phyloP scores from a whole-genome alignment of 2,888 invertebrate genomes.

The Drosophila gaucha region DNA sequence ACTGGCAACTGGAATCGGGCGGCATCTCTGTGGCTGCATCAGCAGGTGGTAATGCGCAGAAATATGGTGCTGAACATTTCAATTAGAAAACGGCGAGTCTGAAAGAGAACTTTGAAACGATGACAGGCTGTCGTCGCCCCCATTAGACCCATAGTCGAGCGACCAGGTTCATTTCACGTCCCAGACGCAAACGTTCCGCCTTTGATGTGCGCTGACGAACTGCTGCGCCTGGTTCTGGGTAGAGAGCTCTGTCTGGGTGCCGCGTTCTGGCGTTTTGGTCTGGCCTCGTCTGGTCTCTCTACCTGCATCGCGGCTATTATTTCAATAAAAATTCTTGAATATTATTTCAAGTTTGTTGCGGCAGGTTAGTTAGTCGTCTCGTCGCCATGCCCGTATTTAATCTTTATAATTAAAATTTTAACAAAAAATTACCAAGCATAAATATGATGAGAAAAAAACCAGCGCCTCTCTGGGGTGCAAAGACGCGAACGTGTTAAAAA shows the following conservation, averaged over 20 bases:
- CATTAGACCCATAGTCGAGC: slow-evolving; percentile 36
- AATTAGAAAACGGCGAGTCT: slow-evolving; percentile 64
- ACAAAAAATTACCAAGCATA: slow-evolving; percentile 43
- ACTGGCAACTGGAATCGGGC: slow-evolving; percentile 30
- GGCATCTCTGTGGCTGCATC: slow-evolving; percentile 43
- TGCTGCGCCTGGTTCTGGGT: slow-evolving; percentile 45
- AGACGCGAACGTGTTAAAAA: slow-evolving; percentile 73
- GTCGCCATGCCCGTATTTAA: slow-evolving; percentile 59
- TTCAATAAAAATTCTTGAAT: slow-evolving; percentile 80
- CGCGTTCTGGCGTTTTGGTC: slow-evolving; percentile 1
- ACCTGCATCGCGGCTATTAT: slow-evolving; percentile 66
- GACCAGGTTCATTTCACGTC: slow-evolving; percentile 24
- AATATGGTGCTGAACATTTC: slow-evolving; percentile 78
- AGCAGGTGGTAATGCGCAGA: slow-evolving; percentile 79
- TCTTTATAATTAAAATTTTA: slow-evolving; percentile 76
- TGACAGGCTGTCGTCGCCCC: slow-evolving; percentile 69
- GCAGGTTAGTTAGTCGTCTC: slow-evolving; percentile 65
- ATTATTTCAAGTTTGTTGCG: slow-evolving; percentile 76
- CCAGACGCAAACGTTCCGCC: slow-evolving; percentile 63
- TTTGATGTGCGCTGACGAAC: slow-evolving; percentile 73
- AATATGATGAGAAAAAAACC: slow-evolving; percentile 23
- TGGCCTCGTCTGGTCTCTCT: slow-evolving; percentile 14
- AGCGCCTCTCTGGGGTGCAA: slow-evolving; percentile 46
- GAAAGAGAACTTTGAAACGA: slow-evolving; percentile 60
- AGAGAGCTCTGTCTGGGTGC: slow-evolving; percentile 26